These are phyloP conservation scores for Lepus europaeus DNA, from an alignment of 2,113 vertebrate species.

Conservation along the genomic window DNA sequence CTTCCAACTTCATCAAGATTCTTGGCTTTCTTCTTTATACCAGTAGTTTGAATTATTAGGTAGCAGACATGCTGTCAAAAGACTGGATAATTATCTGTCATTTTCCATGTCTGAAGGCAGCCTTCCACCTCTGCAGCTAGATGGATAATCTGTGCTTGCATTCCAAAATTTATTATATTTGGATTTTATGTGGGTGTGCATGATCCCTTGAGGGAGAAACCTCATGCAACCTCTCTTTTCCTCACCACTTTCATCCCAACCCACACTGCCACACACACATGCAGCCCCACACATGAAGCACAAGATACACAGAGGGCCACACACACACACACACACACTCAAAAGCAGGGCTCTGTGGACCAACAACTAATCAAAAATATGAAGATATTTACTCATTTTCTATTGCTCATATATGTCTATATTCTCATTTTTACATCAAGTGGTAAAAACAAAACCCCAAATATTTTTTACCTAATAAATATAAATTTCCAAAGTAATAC, in stretches of 20 bases:
- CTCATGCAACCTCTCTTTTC: slow-evolving; percentile 77
- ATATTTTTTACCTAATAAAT: neutral
- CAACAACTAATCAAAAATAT: neutral
- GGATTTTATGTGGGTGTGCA: slow-evolving; percentile 81
- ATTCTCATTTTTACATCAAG: slow-evolving; percentile 18
- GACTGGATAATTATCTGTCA: slow-evolving; percentile 83
- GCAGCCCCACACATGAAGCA: neutral
- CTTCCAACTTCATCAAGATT: slow-evolving; percentile 79
- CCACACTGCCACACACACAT: neutral
- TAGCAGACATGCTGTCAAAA: slow-evolving; percentile 83
- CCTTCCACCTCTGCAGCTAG: slow-evolving; percentile 79
- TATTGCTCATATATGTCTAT: neutral
- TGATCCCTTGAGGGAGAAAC: slow-evolving; percentile 74
- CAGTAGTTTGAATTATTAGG: slow-evolving; percentile 82
- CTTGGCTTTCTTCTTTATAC: slow-evolving; percentile 77
- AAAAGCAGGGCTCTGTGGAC: neutral
- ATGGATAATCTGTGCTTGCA: slow-evolving; percentile 80
- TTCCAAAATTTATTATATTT: slow-evolving; percentile 83
- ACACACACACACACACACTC: neutral
- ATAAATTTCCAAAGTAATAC: no score
- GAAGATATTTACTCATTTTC: slow-evolving; percentile 8
- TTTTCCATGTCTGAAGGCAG: slow-evolving; percentile 81
- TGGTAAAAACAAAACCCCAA: neutral
- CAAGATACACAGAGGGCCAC: neutral
- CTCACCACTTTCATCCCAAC: neutral